Percentiles rank a stretch among this genome's conserved stretches.
phyloP scores from a whole-genome alignment of 2,797 vertebrate genomes.

The Pantherophis vulpinus region DNA sequence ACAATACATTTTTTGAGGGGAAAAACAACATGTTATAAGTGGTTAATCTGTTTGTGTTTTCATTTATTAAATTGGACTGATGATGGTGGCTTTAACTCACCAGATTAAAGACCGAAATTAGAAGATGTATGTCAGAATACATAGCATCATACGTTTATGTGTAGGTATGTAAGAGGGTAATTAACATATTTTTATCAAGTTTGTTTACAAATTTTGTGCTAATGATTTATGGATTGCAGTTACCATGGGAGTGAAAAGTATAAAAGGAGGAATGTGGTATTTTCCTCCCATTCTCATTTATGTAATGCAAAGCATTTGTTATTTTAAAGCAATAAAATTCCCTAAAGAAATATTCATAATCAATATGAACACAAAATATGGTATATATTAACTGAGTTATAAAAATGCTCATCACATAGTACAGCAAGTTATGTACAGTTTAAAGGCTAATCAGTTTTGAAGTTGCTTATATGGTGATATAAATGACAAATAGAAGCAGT shows the following conservation, averaged over 20 bases:
- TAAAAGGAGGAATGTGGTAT: slow-evolving; percentile 55
- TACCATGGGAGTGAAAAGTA: slow-evolving; percentile 59
- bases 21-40: slow-evolving; percentile 65
- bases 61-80: slow-evolving; percentile 63
- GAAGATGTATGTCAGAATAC: slow-evolving; percentile 40
- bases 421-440: slow-evolving; percentile 70
- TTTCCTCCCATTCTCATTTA: slow-evolving; percentile 44
- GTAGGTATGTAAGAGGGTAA: slow-evolving; percentile 45
- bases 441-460: slow-evolving; percentile 80
- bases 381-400: slow-evolving; percentile 78
- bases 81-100: slow-evolving; percentile 61
- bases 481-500: slow-evolving; percentile 75
- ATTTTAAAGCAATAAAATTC: slow-evolving; percentile 76
- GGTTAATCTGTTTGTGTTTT: slow-evolving; percentile 66
- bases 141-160: slow-evolving; percentile 48
- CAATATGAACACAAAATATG: slow-evolving; percentile 76
- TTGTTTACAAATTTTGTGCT: slow-evolving; percentile 37
- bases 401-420: slow-evolving; percentile 73
- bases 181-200: not conserved
- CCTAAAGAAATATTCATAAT: slow-evolving; percentile 77
- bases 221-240: slow-evolving; percentile 61
- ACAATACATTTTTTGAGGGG: slow-evolving; percentile 64
- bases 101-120: slow-evolving; percentile 60
- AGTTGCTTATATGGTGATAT: slow-evolving; percentile 69
- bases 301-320: slow-evolving; percentile 68